Evolutionary conservation across 2,888 invertebrate species (phyloP), one percentile per base, ranked within the genome.

Genomic region (Syritta pipiens): DNA sequence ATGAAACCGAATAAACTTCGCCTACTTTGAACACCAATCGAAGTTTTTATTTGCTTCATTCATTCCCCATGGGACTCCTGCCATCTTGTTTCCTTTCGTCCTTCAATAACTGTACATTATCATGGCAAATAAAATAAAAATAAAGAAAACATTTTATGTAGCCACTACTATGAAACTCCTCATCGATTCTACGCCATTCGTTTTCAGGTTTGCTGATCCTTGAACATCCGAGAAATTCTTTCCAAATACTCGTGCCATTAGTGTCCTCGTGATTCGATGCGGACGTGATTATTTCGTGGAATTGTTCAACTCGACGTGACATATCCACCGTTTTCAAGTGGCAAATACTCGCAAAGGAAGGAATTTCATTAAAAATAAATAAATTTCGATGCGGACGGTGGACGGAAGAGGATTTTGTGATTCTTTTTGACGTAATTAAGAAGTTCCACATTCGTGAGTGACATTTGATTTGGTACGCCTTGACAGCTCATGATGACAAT

Each of bases 281-380:
- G 28, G 28, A 62, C 40, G 62, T 62, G 62, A 40, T 62, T 62
- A 49, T 49, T 62, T 62, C 20, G 28, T 24, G 9, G 20, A 30
- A 30, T 12, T 57, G 30, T 35, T 10, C 7, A 28, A 28, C n/a
- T 1, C 6, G 3, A 57, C 57, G 42, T 57, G 57, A 28, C 42
- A 12, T 42, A 6, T 22, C 10, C 10, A 49, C 30, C 17, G 9
- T 17, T 48, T 14, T 28, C 26, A 26, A 12, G 20, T 40, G 3
- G n/a, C 28, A 7, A 57, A 42, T 28, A 20, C 57, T 42, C 3
- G n/a, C n/a, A n/a, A n/a, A n/a, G n/a, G 4, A 5, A 9, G 5
- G 9, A 42, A 42, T 57, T 40, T 40, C 28, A 28, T 10, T 40
- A 10, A 12, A 40, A 28, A 9, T 10, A n/a, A 20, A 7, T 10